A percentile compares a stretch with the other conserved stretches of the same genome.
Conservation (phyloP, 2,113 vertebrate species). For the Triplophysa siluroides region DNA sequence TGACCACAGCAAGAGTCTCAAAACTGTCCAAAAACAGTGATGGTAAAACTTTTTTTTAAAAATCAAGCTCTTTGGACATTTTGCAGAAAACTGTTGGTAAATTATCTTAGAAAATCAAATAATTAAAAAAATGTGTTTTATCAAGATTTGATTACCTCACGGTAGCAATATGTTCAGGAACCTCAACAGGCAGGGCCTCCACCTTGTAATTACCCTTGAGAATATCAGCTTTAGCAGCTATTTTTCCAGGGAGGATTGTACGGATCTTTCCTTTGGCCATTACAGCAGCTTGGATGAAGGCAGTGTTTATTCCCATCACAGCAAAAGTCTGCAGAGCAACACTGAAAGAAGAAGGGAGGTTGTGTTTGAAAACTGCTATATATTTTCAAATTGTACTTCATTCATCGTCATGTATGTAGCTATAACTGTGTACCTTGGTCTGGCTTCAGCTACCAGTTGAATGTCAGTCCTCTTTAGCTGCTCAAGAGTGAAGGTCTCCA, state of each 20-base stretch:
- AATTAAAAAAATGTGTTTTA: no score
- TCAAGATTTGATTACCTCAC: slow-evolving; percentile 69
- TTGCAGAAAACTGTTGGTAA: no score
- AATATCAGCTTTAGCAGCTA: slow-evolving; percentile 71
- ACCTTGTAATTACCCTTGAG: slow-evolving; percentile 75
- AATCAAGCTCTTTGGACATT: no score
- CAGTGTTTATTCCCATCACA: slow-evolving; percentile 81
- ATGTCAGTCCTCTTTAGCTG: slow-evolving; percentile 65
- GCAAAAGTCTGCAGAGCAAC: slow-evolving; percentile 67
- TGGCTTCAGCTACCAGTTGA: slow-evolving; percentile 64
- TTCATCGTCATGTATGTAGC: slow-evolving; percentile 25
- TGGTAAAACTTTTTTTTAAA: slow-evolving; percentile 1
- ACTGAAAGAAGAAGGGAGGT: slow-evolving; percentile 62
- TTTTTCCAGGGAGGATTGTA: slow-evolving; percentile 65
- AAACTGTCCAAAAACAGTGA: slow-evolving; percentile 65
- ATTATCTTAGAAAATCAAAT: no score
- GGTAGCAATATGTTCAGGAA: slow-evolving; percentile 69
- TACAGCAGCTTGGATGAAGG: slow-evolving; percentile 73
- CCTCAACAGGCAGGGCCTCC: slow-evolving; percentile 67
- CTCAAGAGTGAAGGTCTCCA: slow-evolving; percentile 58
- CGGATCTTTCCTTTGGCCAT: slow-evolving; percentile 68
- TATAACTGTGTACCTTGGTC: slow-evolving; percentile 68
- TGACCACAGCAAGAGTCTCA: slow-evolving; percentile 74
- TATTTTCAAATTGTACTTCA: no score
- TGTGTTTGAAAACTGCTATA: not conserved